Evolutionary conservation across 2,113 vertebrate genomes (phyloP), one percentile per base, ranked within the genome.

Genomic region (Sapayoa aenigma): DNA sequence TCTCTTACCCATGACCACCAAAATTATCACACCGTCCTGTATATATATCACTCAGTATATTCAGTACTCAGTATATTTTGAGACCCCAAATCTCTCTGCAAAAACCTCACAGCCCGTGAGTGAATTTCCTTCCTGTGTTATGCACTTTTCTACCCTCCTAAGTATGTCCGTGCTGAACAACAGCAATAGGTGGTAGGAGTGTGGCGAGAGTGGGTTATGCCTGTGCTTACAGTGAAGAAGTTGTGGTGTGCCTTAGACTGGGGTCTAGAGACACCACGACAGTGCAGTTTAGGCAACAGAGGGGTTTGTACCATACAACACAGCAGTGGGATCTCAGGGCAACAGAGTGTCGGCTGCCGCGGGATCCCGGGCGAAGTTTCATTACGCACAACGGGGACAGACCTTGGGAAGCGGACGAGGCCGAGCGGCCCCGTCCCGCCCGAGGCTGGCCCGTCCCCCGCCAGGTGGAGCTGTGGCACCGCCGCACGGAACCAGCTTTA

Each of bases 391-490:
- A 2, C 5, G 58, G 58, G 33, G 52, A 6, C 6, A 16, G 20
- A 2, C 5, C 20, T 0, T 1, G 35, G 13, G 15, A 53, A 11
- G 13, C 52, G 2, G 18, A 0, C 15, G 3, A 3, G 28, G 37
- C 25, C 25, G n/a, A 8, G 1, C n/a, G n/a, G 55, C 47, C 16
- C 47, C n/a, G 23, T 31, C 13, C 41, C 20, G 62, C 28, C 37
- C 27, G 50, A 31, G 37, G 21, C 5, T 12, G 37, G 37, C 52
- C 52, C 18, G 7, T 2, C 39, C 33, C 22, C 95, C 96, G 62
- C 44, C 94, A 93, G 95, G 33, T 41, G 96, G 96, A 30, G 96
- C 95, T 93, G 94, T 76, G 53, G 58, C 89, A 91, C 95, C 21
- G 87, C 91, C 77, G 27, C 66, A 68, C 23, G 39, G 63, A 42